phyloP scores from a whole-genome alignment of 2,888 invertebrate species.

The Lacanobia oleracea region DNA sequence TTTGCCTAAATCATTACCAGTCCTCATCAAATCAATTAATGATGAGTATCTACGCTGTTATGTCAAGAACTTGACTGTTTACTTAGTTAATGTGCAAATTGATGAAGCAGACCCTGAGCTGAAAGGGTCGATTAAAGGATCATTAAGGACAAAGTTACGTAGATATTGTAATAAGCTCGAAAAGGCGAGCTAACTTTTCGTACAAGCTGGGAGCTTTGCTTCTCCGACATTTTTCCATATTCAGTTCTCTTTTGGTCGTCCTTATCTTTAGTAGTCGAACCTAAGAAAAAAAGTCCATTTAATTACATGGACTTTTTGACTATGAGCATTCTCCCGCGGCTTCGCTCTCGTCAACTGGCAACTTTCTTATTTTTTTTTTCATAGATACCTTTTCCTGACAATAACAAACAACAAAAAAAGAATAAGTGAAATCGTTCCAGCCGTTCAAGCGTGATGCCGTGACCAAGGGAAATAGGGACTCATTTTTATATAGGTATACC shows the following conservation, averaged over 20 bases:
- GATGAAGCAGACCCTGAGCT: slow-evolving; percentile 20
- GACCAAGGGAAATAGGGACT: too few relatives aligned
- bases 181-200: background rate
- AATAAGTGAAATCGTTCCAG: too few relatives aligned
- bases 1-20: slow-evolving; percentile 56
- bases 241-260: background rate
- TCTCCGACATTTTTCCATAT: too few relatives aligned
- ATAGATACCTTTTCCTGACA: too few relatives aligned
- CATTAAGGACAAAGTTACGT: slow-evolving; percentile 11
- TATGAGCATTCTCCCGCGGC: too few relatives aligned
- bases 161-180: background rate
- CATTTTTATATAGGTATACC: too few relatives aligned
- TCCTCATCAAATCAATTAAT: slow-evolving; percentile 54
- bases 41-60: slow-evolving; percentile 43
- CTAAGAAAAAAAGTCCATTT: background rate
- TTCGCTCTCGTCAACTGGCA: too few relatives aligned
- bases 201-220: background rate
- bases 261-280: background rate
- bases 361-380: too few relatives aligned
- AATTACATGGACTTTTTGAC: too few relatives aligned
- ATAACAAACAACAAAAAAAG: too few relatives aligned
- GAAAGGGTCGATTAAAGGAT: slow-evolving; percentile 29
- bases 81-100: slow-evolving; percentile 39
- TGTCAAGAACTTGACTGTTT: slow-evolving; percentile 51
- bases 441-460: too few relatives aligned